A percentile compares a stretch with the other conserved stretches of the same genome.
These are phyloP conservation scores for Nowickia ferox DNA, from an alignment of 2,888 invertebrate species.

Conservation along the genomic window DNA sequence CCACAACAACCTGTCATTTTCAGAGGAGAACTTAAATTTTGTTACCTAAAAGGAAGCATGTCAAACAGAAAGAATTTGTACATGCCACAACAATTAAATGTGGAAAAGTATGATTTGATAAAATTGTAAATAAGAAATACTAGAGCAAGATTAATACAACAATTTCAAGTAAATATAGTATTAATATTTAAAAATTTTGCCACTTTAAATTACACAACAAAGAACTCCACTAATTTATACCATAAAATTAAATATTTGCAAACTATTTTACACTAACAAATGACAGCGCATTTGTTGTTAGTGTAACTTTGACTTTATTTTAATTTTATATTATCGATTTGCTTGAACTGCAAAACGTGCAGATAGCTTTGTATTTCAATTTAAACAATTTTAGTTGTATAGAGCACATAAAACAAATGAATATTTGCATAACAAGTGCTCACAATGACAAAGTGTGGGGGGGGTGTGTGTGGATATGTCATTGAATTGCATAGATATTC, in stretches of 20 bases:
- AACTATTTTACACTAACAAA: background rate
- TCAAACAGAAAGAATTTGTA: background rate
- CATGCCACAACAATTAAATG: conserved; percentile 43
- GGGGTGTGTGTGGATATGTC: background rate
- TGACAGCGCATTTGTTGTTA: background rate
- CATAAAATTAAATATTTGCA: background rate
- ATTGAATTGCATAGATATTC: conserved; percentile 51
- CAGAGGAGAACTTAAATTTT: conserved; percentile 23
- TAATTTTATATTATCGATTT: conserved; percentile 64
- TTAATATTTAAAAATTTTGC: too few species aligned
- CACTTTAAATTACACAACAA: background rate
- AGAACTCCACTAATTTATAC: background rate
- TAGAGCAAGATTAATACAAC: background rate
- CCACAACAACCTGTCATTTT: conserved; percentile 27
- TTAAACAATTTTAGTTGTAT: background rate
- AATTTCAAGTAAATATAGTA: too few species aligned
- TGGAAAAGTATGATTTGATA: conserved; percentile 25
- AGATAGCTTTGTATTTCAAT: background rate
- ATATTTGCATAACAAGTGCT: background rate
- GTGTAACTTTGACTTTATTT: conserved; percentile 51
- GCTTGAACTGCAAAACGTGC: background rate
- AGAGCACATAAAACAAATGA: conserved; percentile 16
- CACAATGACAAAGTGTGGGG: conserved; percentile 9
- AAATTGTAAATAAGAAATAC: conserved; percentile 2
- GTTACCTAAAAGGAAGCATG: background rate